Conservation (phyloP, 2,113 vertebrate species). For the Ramphastos sulfuratus region DNA sequence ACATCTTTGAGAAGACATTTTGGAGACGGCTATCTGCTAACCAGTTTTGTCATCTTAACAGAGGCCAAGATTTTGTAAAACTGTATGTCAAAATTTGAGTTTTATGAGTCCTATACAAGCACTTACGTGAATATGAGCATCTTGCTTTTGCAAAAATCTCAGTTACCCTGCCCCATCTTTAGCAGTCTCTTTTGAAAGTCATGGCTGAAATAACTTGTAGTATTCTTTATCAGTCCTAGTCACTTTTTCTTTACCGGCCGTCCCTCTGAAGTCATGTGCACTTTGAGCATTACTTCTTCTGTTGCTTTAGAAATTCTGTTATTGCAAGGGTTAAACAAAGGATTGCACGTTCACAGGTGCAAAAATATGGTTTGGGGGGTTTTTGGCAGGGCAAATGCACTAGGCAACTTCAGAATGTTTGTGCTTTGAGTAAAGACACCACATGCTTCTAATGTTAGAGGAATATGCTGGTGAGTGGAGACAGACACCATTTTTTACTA, state of each 20-base stretch:
- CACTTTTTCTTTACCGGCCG: background rate
- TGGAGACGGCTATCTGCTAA: background rate
- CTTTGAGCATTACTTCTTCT: background rate
- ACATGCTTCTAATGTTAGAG: conserved; percentile 68
- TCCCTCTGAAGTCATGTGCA: background rate
- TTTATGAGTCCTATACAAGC: background rate
- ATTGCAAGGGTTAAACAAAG: conserved; percentile 28
- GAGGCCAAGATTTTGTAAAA: background rate
- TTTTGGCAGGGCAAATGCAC: conserved; percentile 51
- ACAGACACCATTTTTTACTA: conserved; percentile 45
- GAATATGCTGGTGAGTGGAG: conserved; percentile 53
- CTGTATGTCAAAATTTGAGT: background rate
- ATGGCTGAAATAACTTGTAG: background rate
- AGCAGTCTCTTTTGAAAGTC: background rate
- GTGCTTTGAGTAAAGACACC: conserved; percentile 54
- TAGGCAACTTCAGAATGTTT: conserved; percentile 49
- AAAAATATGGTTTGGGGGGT: background rate
- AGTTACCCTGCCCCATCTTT: background rate
- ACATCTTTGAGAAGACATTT: background rate
- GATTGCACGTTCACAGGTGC: background rate
- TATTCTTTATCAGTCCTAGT: background rate
- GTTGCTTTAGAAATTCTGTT: background rate
- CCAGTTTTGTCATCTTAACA: background rate
- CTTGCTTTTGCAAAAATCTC: background rate
- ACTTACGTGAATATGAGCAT: background rate